Percentiles rank a stretch among this genome's conserved stretches.
Conservation (phyloP, 2,888 invertebrate species). For the Andrena chrysosceles region DNA sequence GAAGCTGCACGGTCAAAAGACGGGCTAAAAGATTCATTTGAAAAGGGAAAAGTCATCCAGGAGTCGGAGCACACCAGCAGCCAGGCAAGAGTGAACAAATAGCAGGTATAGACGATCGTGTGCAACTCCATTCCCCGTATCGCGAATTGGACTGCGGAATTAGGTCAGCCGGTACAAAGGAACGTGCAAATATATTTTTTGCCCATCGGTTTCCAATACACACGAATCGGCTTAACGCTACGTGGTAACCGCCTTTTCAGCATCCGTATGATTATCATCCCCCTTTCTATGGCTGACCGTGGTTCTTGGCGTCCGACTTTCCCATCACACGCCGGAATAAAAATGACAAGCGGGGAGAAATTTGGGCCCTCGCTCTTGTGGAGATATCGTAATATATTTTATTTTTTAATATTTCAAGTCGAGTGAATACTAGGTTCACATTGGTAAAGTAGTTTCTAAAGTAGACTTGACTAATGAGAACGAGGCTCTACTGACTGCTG, state of each 20-base stretch:
- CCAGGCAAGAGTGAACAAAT: constrained; percentile 43
- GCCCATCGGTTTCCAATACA: constrained; percentile 42
- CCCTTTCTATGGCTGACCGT: background rate
- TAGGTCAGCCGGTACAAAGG: constrained; percentile 49
- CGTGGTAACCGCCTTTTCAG: constrained; percentile 8
- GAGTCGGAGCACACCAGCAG: background rate
- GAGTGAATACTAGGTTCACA: no score
- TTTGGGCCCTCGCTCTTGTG: no score
- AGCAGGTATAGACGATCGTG: constrained; percentile 36
- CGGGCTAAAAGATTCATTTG: constrained; percentile 13
- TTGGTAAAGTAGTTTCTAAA: no score
- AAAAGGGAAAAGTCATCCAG: constrained; percentile 21
- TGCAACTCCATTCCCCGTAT: constrained; percentile 36
- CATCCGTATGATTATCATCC: constrained; percentile 24
- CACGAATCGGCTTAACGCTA: constrained; percentile 35
- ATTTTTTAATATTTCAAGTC: no score
- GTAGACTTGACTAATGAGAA: no score
- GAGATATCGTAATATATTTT: no score
- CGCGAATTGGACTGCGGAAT: constrained; percentile 56
- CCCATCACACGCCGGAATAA: background rate
- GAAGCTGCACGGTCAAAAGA: background rate
- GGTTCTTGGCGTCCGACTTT: background rate
- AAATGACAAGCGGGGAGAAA: background rate
- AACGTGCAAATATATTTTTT: constrained; percentile 50
- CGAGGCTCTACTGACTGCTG: no score